Conservation (phyloP, 2,797 vertebrate genomes). For the Gymnoscopelus microlampas region DNA sequence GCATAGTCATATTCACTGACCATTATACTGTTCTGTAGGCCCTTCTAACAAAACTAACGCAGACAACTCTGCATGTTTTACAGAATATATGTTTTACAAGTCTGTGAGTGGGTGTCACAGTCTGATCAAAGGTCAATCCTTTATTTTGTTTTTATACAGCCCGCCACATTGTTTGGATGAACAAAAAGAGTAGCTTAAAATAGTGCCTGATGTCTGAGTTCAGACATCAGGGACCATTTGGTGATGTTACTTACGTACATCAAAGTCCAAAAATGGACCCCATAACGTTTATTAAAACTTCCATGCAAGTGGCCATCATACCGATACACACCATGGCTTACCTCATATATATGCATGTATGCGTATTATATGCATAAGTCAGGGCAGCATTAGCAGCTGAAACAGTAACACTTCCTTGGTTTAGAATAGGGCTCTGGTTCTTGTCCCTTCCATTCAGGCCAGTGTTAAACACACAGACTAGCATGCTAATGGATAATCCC, state of each 20-base stretch:
- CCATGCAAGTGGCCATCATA: conserved; percentile 35
- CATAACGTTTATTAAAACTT: background rate
- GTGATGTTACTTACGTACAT: background rate
- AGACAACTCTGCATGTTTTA: conserved; percentile 1
- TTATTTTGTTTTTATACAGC: conserved; percentile 8
- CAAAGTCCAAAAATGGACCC: background rate
- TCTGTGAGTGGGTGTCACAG: conserved; percentile 11
- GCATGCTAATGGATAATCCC: conserved; percentile 84
- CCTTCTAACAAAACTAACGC: background rate
- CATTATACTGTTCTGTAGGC: conserved; percentile 33
- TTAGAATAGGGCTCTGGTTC: conserved; percentile 74
- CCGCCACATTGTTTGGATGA: background rate
- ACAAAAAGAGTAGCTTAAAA: background rate
- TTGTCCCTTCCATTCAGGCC: conserved; percentile 79
- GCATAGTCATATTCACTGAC: conserved; percentile 60
- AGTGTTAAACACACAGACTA: conserved; percentile 82
- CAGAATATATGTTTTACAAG: too few relatives aligned
- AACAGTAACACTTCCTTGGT: conserved; percentile 81
- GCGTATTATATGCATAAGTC: conserved; percentile 69
- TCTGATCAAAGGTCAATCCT: conserved; percentile 8
- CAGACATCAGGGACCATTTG: background rate
- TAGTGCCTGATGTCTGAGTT: background rate
- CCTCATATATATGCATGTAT: conserved; percentile 71
- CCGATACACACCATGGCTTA: conserved; percentile 49
- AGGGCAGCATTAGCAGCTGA: conserved; percentile 75